Percentiles rank a stretch among this genome's conserved stretches.
Conservation (phyloP, 2,797 vertebrate genomes). For the Cheirogaleus major region DNA sequence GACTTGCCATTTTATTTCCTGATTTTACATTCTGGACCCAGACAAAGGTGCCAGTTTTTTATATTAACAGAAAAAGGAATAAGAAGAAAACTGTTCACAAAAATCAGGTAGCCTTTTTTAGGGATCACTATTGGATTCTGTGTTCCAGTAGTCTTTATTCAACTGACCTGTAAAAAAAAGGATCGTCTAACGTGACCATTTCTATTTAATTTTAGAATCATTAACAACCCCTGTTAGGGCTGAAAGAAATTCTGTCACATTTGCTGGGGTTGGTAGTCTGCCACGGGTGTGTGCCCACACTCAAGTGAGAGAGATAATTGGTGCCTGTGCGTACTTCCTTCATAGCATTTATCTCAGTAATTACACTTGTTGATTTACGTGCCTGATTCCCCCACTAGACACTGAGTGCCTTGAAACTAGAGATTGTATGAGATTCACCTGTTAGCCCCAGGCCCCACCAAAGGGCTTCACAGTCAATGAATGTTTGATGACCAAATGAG, state of each 20-base stretch:
- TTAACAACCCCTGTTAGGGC: neutral
- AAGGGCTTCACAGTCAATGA: neutral
- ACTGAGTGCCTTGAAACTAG: slow-evolving; percentile 1
- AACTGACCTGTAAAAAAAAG: slow-evolving; percentile 45
- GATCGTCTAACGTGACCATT: slow-evolving; percentile 22
- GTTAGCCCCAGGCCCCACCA: neutral
- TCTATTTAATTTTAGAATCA: slow-evolving; percentile 63
- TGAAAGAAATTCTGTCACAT: slow-evolving; percentile 4
- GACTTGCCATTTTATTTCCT: slow-evolving; percentile 68
- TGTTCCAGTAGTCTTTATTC: slow-evolving; percentile 42
- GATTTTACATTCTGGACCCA: slow-evolving; percentile 69
- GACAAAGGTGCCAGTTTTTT: slow-evolving; percentile 64
- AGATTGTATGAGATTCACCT: neutral
- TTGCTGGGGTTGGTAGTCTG: neutral
- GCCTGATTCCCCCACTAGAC: neutral
- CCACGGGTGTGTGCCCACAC: neutral
- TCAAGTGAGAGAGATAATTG: neutral
- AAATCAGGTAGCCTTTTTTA: slow-evolving; percentile 51
- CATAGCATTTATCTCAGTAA: neutral
- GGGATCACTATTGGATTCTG: neutral
- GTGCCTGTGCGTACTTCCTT: neutral
- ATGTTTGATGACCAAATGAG: slow-evolving; percentile 15
- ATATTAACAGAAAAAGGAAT: slow-evolving; percentile 40
- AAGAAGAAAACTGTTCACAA: slow-evolving; percentile 66
- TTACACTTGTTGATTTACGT: slow-evolving; percentile 37